Evolutionary conservation across 2,888 invertebrate species (phyloP), one percentile per base, ranked within the genome.

Genomic region (Erebia aethiops): DNA sequence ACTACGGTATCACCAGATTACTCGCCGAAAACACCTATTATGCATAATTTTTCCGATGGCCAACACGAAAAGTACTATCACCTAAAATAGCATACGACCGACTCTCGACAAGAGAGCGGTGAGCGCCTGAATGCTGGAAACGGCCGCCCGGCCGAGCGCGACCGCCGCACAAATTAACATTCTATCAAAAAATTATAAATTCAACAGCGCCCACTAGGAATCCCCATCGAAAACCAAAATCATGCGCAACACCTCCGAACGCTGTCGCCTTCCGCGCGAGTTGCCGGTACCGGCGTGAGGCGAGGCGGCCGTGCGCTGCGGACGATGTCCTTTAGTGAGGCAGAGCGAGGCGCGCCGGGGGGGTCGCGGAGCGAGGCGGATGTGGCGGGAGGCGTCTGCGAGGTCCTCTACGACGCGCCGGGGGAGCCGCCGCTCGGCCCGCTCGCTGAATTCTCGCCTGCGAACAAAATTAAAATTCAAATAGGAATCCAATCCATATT

Each of bases 1-100:
- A 85, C 89, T 91, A 91, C 87, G 84, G 87, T 89, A 89, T 89
- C 90, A 89, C 90, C 88, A 89, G 87, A 88, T 84, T 84, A 88
- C 89, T 88, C 90, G 90, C 87, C 88, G 88, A 87, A 84, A 86
- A 88, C 88, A 88, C 86, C 87, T 89, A 89, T 88, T 89, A 90
- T 89, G 89, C 88, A 88, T 88, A 86, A 85, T 85, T 84, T 85
- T 85, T 85, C 86, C 87, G 86, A 86, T 86, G 87, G 88, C 87
- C 88, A 87, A 88, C 86, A 87, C 84, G 85, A 88, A 86, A 86
- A 84, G 82, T 83, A 86, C 82, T 86, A 88, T 86, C 84, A 86
- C 13, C 88, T 88, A 86, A 84, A 62, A 81, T 83, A 84, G 86
- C 87, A 82, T 84, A 84, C 82, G 80, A 81, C 80, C 79, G 81